These are phyloP conservation scores for Mesitornis unicolor DNA, from an alignment of 2,113 vertebrate species.

Conservation along the genomic window DNA sequence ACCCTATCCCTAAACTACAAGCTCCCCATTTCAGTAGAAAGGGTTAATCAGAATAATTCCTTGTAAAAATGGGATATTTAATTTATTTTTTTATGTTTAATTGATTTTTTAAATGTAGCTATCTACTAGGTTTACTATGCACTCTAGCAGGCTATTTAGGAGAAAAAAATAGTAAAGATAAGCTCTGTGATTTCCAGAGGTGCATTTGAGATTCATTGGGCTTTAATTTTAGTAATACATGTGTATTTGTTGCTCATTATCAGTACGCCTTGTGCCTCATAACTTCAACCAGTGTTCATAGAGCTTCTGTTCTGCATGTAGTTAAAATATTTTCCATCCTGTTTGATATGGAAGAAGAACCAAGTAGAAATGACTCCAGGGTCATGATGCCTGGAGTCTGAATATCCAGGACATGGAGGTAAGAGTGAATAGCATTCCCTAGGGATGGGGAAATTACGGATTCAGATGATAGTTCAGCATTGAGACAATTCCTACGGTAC, in stretches of 20 bases:
- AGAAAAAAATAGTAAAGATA: background rate
- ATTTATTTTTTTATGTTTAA: background rate
- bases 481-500: background rate
- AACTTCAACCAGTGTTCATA: background rate
- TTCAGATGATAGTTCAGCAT: background rate
- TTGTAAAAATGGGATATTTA: background rate
- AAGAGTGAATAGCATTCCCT: background rate
- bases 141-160: background rate
- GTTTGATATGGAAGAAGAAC: background rate
- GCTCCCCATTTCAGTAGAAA: too few relatives aligned
- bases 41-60: background rate
- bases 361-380: background rate
- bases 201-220: background rate
- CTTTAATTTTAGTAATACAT: background rate
- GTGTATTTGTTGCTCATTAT: background rate
- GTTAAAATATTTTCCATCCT: background rate
- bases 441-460: background rate
- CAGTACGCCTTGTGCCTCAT: background rate
- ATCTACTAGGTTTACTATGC: background rate
- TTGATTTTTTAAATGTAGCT: background rate
- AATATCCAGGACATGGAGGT: background rate
- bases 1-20: too few relatives aligned
- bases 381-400: background rate
- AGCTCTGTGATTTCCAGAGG: background rate
- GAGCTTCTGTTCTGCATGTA: background rate